phyloP scores from a whole-genome alignment of 2,888 invertebrate species.

The Taphrorychus bicolor region DNA sequence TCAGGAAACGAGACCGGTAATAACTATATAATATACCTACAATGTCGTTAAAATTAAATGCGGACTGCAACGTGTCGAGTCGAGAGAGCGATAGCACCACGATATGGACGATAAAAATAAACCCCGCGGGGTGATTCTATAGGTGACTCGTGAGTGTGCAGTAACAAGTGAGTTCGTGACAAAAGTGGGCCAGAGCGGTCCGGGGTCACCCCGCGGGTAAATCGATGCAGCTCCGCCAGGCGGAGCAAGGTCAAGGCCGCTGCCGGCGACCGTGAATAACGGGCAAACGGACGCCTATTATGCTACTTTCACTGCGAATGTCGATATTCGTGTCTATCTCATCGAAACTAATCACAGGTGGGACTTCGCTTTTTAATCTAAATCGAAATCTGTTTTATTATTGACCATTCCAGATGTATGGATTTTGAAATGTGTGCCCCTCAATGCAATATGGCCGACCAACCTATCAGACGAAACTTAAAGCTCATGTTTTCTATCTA shows the following conservation, averaged over 20 bases:
- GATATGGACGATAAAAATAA: constrained; percentile 9
- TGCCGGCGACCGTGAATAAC: constrained; percentile 39
- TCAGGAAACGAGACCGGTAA: background rate
- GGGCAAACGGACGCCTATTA: constrained; percentile 25
- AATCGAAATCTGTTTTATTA: no score
- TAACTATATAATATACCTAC: no score
- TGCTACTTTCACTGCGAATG: no score
- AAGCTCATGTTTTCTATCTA: no score
- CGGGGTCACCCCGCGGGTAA: constrained; percentile 53
- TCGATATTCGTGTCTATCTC: no score
- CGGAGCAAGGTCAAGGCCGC: constrained; percentile 53
- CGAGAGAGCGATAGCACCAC: background rate
- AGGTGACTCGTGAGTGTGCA: constrained; percentile 16
- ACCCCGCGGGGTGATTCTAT: constrained; percentile 6
- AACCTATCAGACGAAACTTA: no score
- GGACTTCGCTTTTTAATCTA: no score
- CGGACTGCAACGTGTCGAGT: constrained; percentile 3
- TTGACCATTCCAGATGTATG: no score
- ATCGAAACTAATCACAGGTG: no score
- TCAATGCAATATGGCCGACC: no score
- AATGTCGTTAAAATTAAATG: background rate
- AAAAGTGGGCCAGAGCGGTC: constrained; percentile 42
- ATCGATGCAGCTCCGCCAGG: constrained; percentile 56
- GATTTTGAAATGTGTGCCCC: no score
- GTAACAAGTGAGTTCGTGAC: constrained; percentile 41